A percentile compares a stretch with the other conserved stretches of the same genome.
Evolutionary conservation across 2,888 invertebrate species (phyloP).

Genomic region (Eristalis arbustorum): DNA sequence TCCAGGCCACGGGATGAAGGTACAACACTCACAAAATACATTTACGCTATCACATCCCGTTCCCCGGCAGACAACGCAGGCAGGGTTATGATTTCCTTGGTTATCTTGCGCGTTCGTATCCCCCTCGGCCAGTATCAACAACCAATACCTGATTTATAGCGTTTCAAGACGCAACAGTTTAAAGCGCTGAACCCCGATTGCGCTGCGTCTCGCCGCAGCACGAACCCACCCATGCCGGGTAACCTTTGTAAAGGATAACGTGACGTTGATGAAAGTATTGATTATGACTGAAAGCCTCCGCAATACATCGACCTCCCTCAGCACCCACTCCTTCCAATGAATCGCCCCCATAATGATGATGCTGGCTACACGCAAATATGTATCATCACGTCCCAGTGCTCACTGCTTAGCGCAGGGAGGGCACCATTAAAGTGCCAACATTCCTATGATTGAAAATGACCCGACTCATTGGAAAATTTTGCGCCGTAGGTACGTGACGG

Average conservation of each 20-base stretch:
- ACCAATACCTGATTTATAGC: slow-evolving; percentile 4
- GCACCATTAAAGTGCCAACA: slow-evolving; percentile 22
- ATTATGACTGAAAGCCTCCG: background rate
- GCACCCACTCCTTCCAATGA: background rate
- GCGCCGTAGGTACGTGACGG: slow-evolving; percentile 25
- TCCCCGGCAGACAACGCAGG: background rate
- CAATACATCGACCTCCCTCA: background rate
- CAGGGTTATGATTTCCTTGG: background rate
- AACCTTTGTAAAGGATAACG: background rate
- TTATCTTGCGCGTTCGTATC: background rate
- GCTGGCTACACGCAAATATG: background rate
- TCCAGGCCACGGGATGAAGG: background rate
- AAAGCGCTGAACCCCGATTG: background rate
- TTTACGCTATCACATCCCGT: background rate
- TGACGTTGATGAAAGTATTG: slow-evolving; percentile 13
- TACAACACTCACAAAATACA: background rate
- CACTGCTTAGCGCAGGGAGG: background rate
- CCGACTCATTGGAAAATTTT: background rate
- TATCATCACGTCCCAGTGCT: slow-evolving; percentile 1
- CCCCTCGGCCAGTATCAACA: background rate
- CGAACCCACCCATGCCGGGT: background rate
- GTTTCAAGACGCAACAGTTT: background rate
- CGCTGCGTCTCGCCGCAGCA: background rate
- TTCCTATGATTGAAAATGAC: slow-evolving; percentile 19
- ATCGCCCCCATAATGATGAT: background rate